phyloP scores from a whole-genome alignment of 2,888 invertebrate genomes.

The Cosmopolites sordidus region DNA sequence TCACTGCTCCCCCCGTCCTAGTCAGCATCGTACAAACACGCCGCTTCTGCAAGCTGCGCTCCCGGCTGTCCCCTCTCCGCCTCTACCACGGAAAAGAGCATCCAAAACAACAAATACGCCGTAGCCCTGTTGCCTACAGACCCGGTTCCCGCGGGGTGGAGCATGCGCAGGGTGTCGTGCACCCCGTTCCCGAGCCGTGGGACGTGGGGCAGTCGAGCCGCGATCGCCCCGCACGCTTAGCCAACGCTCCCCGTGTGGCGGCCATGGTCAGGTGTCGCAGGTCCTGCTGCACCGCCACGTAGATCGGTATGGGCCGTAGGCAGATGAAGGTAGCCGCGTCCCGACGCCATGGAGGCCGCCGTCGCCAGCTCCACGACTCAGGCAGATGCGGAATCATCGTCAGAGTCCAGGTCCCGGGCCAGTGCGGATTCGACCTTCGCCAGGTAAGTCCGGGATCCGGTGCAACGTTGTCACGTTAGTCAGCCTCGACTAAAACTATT shows the following conservation, averaged over 20 bases:
- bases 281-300: not conserved
- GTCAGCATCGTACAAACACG: not conserved
- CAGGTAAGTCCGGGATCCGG: constrained; percentile 35
- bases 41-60: not conserved
- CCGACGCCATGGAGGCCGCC: constrained; percentile 20
- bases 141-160: constrained; percentile 12
- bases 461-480: constrained; percentile 11
- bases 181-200: constrained; percentile 6
- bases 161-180: constrained; percentile 12
- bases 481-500: too few relatives aligned
- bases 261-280: constrained; percentile 1
- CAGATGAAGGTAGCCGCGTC: constrained; percentile 12
- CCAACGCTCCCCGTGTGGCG: not conserved
- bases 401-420: constrained; percentile 34
- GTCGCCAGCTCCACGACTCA: constrained; percentile 42
- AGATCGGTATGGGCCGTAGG: not conserved
- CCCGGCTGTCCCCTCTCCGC: not conserved
- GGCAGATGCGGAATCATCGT: constrained; percentile 15
- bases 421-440: constrained; percentile 47
- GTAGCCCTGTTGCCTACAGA: constrained; percentile 20
- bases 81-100: constrained; percentile 2
- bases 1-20: too few relatives aligned
- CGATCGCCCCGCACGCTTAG: constrained; percentile 4
- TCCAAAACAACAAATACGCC: constrained; percentile 14
- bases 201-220: constrained; percentile 18